Conservation (phyloP, 2,113 vertebrate species). For the Chamaea fasciata region DNA sequence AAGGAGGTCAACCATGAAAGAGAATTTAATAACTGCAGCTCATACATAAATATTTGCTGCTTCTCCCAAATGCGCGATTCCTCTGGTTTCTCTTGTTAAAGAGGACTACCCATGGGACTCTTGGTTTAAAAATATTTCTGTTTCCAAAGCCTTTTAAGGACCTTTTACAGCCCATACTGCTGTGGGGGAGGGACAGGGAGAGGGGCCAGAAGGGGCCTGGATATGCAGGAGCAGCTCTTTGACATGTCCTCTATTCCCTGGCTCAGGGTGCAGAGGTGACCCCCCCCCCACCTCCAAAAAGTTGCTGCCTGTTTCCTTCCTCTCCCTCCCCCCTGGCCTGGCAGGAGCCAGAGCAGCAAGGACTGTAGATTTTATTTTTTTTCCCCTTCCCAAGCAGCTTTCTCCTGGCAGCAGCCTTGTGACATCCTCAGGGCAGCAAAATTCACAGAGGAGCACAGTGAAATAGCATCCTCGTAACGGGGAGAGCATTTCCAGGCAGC, state of each 20-base stretch:
- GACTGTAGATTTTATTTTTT: neutral
- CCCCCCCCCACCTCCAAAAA: too few relatives aligned
- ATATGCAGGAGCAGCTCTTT: neutral
- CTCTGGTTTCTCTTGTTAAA: neutral
- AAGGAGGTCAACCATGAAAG: slow-evolving; percentile 17
- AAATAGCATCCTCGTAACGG: neutral
- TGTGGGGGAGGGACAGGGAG: neutral
- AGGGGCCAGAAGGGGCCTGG: neutral
- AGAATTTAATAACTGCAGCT: slow-evolving; percentile 12
- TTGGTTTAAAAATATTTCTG: neutral
- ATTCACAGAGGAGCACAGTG: neutral
- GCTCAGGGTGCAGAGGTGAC: neutral
- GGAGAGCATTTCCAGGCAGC: neutral
- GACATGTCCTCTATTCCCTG: neutral
- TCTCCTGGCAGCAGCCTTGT: neutral
- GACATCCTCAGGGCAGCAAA: neutral
- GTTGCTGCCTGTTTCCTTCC: neutral
- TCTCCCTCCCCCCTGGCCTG: neutral
- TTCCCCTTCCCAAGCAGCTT: neutral
- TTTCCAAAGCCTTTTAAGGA: neutral
- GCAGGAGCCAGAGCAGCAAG: neutral
- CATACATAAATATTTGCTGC: slow-evolving; percentile 35
- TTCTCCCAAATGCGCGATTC: neutral
- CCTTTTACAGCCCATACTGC: neutral
- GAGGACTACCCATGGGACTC: neutral